Base-by-base conservation (phyloP, 2,797 vertebrate species). In the Enoplosus armatus region DNA sequence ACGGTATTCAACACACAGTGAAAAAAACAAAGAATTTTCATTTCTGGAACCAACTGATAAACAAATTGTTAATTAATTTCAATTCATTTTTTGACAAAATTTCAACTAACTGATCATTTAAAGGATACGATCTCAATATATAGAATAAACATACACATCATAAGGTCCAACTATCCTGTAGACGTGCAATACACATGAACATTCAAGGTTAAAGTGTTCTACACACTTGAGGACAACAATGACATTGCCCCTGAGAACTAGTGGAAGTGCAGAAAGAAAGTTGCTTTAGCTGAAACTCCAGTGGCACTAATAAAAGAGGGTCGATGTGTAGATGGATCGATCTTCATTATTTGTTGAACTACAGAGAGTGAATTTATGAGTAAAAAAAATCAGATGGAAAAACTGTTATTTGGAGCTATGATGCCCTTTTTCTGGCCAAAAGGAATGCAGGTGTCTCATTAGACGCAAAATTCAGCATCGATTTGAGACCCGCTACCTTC, bases 361-460 rank as follows among this genome's bases (percentile, higher is more conserved):
- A 86, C 79, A 85, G 54, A 75, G 65, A 62, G 75, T 82, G 75
- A 86, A 85, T 78, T 82, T 77, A 90, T 81, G 70, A 89, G 75
- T 48, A 45, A 79, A 79, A 65, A 79, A 80, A 80, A 79, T 85
- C 64, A 68, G 80, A 84, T 71, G 62, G 79, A 90, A 77, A 88
- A 89, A 90, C 82, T 85, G 84, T 86, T 90, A 90, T 87, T 87
- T 80, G 81, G 88, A 90, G 85, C 84, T 77, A 87, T 87, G 83
- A 91, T 89, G 90, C 79, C 89, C 89, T 93, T 92, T 92, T 70
- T 73, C 87, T 58, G 80, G 87, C 83, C 87, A 88, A 89, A 90
- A 86, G 79, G 55, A 92, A 91, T 85, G 79, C 90, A 93, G 94
- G 94, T 91, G 94, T 93, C 94, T 96, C 93, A 94, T 95, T 95